Evolutionary conservation across 2,797 vertebrate species (phyloP).

Genomic region (Sarcophilus harrisii): DNA sequence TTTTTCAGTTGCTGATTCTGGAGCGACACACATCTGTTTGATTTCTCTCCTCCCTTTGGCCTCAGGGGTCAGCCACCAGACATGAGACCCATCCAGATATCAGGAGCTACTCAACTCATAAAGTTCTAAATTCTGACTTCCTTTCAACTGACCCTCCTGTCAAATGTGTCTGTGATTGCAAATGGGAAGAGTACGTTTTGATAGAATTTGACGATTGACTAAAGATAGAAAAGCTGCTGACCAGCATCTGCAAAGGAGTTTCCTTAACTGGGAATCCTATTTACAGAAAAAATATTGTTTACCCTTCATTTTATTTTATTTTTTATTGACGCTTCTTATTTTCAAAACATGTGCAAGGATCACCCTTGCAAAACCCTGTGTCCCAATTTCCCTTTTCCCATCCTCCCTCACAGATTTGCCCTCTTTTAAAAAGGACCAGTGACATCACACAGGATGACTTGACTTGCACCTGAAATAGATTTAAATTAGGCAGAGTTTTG

Average conservation of each 20-base stretch:
- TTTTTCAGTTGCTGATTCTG: neutral
- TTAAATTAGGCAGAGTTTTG: neutral
- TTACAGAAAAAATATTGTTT: neutral
- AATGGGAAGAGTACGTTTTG: neutral
- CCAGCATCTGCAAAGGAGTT: neutral
- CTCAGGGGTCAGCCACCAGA: neutral
- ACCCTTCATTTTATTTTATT: neutral
- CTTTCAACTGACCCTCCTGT: neutral
- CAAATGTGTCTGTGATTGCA: neutral
- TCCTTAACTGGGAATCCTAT: neutral
- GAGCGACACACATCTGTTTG: neutral
- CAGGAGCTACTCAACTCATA: neutral
- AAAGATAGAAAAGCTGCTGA: neutral
- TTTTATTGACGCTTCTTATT: too few species aligned
- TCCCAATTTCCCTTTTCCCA: too few species aligned
- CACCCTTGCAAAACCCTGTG: too few species aligned
- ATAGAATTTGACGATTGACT: neutral
- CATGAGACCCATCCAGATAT: neutral
- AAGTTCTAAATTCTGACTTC: neutral
- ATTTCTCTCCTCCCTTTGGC: neutral
- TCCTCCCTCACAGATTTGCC: neutral
- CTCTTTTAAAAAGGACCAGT: neutral
- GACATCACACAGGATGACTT: neutral
- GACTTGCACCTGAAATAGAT: neutral
- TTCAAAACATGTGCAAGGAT: too few species aligned